Evolutionary conservation across 2,888 invertebrate species (phyloP).

Genomic region (Drosophila siamana): DNA sequence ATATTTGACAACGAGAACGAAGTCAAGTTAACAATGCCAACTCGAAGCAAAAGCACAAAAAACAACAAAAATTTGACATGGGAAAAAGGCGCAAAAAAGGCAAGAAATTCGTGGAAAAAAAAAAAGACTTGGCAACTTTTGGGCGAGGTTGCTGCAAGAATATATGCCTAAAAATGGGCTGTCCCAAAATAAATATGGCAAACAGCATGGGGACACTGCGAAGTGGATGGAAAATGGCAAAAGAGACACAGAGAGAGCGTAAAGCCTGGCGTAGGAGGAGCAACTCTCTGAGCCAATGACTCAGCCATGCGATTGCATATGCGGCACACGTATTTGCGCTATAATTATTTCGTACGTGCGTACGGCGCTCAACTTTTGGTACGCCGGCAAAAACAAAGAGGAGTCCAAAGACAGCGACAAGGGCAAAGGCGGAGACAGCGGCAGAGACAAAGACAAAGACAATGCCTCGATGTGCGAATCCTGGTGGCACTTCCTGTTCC

Average conservation of each 20-base stretch:
- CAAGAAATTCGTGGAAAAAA: slow-evolving; percentile 15
- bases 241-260: slow-evolving; percentile 2
- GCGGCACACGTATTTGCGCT: slow-evolving; percentile 78
- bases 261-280: not conserved
- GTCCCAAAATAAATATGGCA: slow-evolving; percentile 69
- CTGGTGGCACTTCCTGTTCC: slow-evolving; percentile 10
- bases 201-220: slow-evolving; percentile 40
- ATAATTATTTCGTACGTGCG: slow-evolving; percentile 82
- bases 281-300: slow-evolving; percentile 13
- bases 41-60: slow-evolving; percentile 17
- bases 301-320: slow-evolving; percentile 60
- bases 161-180: slow-evolving; percentile 69
- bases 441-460: slow-evolving; percentile 39
- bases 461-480: slow-evolving; percentile 37
- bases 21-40: slow-evolving; percentile 29
- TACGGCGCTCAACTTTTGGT: slow-evolving; percentile 52
- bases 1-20: slow-evolving; percentile 45
- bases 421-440: too few species aligned
- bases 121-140: slow-evolving; percentile 42
- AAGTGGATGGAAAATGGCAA: slow-evolving; percentile 1
- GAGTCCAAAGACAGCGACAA: not conserved
- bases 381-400: slow-evolving; percentile 41
- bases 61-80: slow-evolving; percentile 35
- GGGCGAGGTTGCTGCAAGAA: slow-evolving; percentile 27
- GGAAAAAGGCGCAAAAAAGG: slow-evolving; percentile 15